Percentiles rank a stretch among this genome's conserved stretches.
phyloP scores from a whole-genome alignment of 2,113 vertebrate genomes.

The Scomber colias region DNA sequence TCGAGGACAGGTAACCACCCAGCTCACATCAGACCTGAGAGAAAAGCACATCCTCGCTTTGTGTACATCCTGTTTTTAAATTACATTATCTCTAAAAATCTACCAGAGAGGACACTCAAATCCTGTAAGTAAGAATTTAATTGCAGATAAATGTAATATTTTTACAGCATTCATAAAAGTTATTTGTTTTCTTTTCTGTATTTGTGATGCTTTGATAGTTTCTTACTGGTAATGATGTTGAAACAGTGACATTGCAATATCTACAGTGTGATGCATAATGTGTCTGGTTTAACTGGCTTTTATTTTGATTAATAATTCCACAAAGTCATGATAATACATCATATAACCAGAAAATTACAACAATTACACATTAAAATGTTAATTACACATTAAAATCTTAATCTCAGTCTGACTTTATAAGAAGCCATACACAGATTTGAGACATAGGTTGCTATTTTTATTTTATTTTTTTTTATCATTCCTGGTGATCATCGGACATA shows the following conservation, averaged over 20 bases:
- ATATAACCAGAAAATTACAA: background rate
- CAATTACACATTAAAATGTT: background rate
- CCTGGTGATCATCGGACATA: background rate
- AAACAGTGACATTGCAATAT: background rate
- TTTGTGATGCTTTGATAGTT: background rate
- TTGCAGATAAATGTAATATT: background rate
- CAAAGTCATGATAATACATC: background rate
- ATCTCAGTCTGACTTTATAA: background rate
- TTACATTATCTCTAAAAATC: background rate
- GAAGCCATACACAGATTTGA: background rate
- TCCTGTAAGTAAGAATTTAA: conserved; percentile 47
- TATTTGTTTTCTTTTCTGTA: background rate
- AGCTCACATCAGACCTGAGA: conserved; percentile 11
- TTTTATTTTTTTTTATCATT: background rate
- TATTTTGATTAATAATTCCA: background rate
- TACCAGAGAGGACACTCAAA: background rate
- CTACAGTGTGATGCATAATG: background rate
- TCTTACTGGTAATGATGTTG: background rate
- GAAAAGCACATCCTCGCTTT: background rate
- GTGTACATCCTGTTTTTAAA: background rate
- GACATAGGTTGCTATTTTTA: background rate
- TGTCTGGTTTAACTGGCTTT: background rate
- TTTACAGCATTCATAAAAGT: too few relatives aligned
- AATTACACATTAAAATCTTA: background rate
- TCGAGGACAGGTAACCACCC: conserved; percentile 25